Evolutionary conservation across 1,140 invertebrate genomes (phyloP), one percentile per base, ranked within the genome.

Genomic region (Carcinoscorpius rotundicauda): DNA sequence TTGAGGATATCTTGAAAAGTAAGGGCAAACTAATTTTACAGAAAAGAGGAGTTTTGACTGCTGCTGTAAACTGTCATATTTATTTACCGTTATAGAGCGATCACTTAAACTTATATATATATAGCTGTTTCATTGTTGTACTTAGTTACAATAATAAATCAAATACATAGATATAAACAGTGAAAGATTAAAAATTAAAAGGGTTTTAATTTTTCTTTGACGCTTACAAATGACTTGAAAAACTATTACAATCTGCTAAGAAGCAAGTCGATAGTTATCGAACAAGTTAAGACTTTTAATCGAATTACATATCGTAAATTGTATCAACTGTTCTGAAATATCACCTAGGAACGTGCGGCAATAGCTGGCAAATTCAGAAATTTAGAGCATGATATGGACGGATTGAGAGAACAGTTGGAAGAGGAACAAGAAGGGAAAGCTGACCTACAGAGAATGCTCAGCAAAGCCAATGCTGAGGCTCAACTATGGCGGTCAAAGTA

Each of bases 361-460:
- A 84, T 94, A 61, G 85, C 95, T 76, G 91, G 91, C 80, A 95
- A 94, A 80, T 95, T 93, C 90, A 89, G 91, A 77, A 99, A 97
- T 83, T 81, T 98, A 78, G 93, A 96, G 79, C 91, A 97, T 83
- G 96, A 99, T 78, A 81, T 98, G 76, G 96, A 98, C 80, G 91
- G 92, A 82, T 86, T 97, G 77, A 88, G 94, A 72, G 97, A 98
- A 80, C 91, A 96, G 80, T 71, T 82, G 6, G 91, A 98, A 71
- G 96, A 99, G 77, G 97, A 99, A 79, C 93, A 97, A 80, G 91
- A 93, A 80, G 89, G 86, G 77, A 93, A 93, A 82, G 90, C 91
- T 78, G 84, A 85, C 66, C 71, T 85, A 69, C 94, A 98, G 80
- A 86, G 96, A 75, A 94, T 98, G 79, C 83, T 99, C 72, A 92